Base-by-base conservation (phyloP, 2,797 vertebrate genomes). In the Dryobates pubescens region DNA sequence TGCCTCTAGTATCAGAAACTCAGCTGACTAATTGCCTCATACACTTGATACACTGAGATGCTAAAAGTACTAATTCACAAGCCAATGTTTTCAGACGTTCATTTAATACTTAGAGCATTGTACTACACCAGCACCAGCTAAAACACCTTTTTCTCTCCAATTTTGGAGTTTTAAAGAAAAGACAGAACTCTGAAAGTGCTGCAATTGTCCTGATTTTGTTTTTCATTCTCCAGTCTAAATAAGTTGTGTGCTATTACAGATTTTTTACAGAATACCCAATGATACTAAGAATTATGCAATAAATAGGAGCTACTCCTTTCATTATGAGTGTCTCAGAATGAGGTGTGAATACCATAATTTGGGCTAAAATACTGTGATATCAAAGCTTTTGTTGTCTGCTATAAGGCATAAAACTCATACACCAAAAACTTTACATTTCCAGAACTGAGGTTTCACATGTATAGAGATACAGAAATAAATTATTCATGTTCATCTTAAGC, bases 1-100 rank as follows among this genome's bases (percentile, higher is more conserved):
- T 32, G 29, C 57, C 56, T 86, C 79, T 63, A 8, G 6, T 71
- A 88, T 27, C 19, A 74, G 49, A 86, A 82, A 86, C 86, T 88
- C 67, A 86, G 45, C 71, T 94, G 65, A 88, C 67, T 92, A 86
- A 92, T 61, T 83, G 77, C 58, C 75, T 89, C 82, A 91, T 76
- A 71, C 49, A 72, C 29, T 92, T 88, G 83, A 93, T 95, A 86
- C 91, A 95, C 58, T 81, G 56, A 82, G 18, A 63, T 57, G 36
- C 68, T 92, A 57, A 68, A 84, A 75, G 41, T 34, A 88, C 67
- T 84, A 85, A 92, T 20, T 94, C 82, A 88, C 45, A 86, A 85
- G 85, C 57, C 29, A 69, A 86, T 56, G 64, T 0, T 73, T 85
- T 57, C 29, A 22, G n/a, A 70, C 47, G 45, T 26, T 91, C 64